phyloP scores from a whole-genome alignment of 2,888 invertebrate species.

The Kuschelorhynchus macadamiae region DNA sequence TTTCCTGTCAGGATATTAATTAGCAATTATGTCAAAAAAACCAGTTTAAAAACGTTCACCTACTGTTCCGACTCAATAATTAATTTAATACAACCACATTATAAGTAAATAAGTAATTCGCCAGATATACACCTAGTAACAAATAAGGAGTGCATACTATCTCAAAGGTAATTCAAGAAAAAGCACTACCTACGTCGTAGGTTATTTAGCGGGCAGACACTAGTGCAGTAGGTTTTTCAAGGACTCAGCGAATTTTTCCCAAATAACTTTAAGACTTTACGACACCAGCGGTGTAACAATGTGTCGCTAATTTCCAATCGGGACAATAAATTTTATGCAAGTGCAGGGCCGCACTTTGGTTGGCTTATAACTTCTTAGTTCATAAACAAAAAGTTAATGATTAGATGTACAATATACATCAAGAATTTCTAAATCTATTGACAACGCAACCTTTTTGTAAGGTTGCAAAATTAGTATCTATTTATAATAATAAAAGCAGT shows the following conservation, averaged over 20 bases:
- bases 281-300: slow-evolving; percentile 45
- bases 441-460: no score
- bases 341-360: slow-evolving; percentile 14
- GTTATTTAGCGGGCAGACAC: slow-evolving; percentile 14
- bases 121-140: background rate
- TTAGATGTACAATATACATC: no score
- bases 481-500: no score
- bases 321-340: slow-evolving; percentile 31
- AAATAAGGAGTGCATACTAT: background rate
- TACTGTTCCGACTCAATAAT: no score
- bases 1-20: no score
- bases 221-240: slow-evolving; percentile 42
- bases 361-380: no score
- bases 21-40: no score
- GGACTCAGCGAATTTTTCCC: slow-evolving; percentile 40
- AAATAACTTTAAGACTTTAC: slow-evolving; percentile 44
- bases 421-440: no score
- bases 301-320: slow-evolving; percentile 45
- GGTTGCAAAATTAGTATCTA: no score
- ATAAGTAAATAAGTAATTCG: background rate
- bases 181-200: background rate
- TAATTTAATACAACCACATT: no score
- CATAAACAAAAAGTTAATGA: background rate
- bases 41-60: no score
- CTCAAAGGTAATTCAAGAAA: background rate